These are phyloP conservation scores for Orthosia gothica DNA, from an alignment of 2,888 invertebrate genomes.

Conservation along the genomic window DNA sequence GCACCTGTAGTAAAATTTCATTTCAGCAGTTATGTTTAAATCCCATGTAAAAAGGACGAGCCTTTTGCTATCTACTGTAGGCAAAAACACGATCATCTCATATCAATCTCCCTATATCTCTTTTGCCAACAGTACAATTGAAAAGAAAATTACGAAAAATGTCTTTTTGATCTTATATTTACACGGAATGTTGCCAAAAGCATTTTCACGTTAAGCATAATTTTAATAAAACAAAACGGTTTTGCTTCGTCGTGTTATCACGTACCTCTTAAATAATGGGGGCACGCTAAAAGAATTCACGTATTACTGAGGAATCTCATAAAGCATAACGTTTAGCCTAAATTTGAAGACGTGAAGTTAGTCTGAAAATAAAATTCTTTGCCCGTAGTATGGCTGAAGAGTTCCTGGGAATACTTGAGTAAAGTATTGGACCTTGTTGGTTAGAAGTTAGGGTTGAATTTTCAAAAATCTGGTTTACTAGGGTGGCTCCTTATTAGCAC, in stretches of 20 bases:
- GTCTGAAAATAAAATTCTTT: conserved; percentile 35
- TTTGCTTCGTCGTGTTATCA: conserved; percentile 3
- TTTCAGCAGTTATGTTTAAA: neutral
- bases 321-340: conserved; percentile 45
- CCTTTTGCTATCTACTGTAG: too few species aligned
- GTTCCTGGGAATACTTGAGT: conserved; percentile 1
- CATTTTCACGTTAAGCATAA: conserved; percentile 46
- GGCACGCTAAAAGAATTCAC: conserved; percentile 54
- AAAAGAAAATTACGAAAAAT: neutral
- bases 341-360: conserved; percentile 30
- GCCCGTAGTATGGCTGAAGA: neutral
- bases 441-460: neutral
- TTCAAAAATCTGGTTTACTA: neutral
- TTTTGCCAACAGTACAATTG: neutral
- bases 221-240: conserved; percentile 51
- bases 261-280: conserved; percentile 41
- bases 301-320: conserved; percentile 55
- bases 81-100: neutral
- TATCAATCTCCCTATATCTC: too few species aligned
- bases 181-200: conserved; percentile 21
- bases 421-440: neutral
- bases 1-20: too few species aligned
- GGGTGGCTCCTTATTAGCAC: neutral
- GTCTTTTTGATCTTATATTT: conserved; percentile 6
- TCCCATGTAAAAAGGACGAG: too few species aligned